These are phyloP conservation scores for Dendrocopos noguchii DNA, from an alignment of 2,113 vertebrate genomes.

Conservation along the genomic window DNA sequence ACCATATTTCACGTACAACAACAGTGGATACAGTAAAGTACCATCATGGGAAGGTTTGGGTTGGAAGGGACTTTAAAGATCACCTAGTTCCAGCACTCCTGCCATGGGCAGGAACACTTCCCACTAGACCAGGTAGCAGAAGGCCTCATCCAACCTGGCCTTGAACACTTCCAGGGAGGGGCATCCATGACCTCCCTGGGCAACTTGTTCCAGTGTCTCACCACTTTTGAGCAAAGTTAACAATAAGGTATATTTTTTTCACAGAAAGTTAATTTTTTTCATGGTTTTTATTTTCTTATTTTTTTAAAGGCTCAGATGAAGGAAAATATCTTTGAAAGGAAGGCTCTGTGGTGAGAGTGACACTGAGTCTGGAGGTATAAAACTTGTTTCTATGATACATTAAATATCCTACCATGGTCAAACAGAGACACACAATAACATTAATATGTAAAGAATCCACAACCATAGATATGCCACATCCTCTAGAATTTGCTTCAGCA, in stretches of 20 bases:
- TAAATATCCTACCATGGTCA: slow-evolving; percentile 31
- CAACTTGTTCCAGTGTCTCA: too few relatives aligned
- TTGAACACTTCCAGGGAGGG: too few relatives aligned
- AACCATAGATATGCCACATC: not conserved
- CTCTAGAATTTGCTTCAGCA: not conserved
- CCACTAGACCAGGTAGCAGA: too few relatives aligned
- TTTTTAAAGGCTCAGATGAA: not conserved
- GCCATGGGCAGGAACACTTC: too few relatives aligned
- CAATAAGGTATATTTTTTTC: not conserved
- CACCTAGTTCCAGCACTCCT: too few relatives aligned
- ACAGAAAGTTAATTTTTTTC: not conserved
- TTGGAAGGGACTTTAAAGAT: too few relatives aligned
- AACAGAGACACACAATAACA: slow-evolving; percentile 36
- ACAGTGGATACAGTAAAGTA: not conserved
- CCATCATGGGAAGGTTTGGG: too few relatives aligned
- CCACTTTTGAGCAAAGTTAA: not conserved
- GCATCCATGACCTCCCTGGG: too few relatives aligned
- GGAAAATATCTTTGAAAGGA: not conserved
- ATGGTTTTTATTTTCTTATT: rapidly evolving
- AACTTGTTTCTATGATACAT: not conserved
- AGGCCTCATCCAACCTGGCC: too few relatives aligned
- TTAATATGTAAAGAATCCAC: slow-evolving; percentile 3
- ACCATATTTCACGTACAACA: slow-evolving; percentile 29
- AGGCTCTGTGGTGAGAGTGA: not conserved
- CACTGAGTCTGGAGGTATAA: not conserved